Percentiles rank a stretch among this genome's conserved stretches.
Evolutionary conservation across 2,888 invertebrate genomes (phyloP).

Genomic region (Sycophila texana): DNA sequence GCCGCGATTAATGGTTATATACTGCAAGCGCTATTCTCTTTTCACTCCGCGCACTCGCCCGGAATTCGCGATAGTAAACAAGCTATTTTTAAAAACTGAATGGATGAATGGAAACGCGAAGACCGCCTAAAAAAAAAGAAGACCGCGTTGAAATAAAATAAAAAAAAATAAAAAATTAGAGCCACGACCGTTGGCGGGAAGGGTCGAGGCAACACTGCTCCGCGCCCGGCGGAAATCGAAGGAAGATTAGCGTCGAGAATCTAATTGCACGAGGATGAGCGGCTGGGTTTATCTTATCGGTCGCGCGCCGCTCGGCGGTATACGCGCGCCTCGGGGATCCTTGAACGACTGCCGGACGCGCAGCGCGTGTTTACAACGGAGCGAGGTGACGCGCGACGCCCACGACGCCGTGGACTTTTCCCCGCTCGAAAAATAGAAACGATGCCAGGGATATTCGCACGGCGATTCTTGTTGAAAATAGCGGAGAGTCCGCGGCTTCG

Average conservation of each 20-base stretch:
- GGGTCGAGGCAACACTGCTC: not conserved
- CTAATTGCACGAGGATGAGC: constrained; percentile 33
- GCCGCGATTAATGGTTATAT: too few relatives aligned
- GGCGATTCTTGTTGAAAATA: not conserved
- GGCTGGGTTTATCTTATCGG: constrained; percentile 1
- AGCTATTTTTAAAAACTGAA: too few relatives aligned
- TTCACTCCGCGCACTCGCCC: too few relatives aligned
- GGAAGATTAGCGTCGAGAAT: constrained; percentile 37
- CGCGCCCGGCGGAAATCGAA: constrained; percentile 12
- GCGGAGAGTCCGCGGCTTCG: not conserved
- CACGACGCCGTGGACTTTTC: constrained; percentile 1
- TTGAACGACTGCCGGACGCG: constrained; percentile 7
- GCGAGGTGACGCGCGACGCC: not conserved
- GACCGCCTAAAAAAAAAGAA: too few relatives aligned
- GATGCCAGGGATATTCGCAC: constrained; percentile 35
- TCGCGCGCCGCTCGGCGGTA: not conserved
- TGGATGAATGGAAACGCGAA: too few relatives aligned
- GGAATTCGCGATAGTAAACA: too few relatives aligned
- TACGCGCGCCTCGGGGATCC: not conserved
- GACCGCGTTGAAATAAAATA: not conserved
- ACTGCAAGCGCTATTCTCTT: too few relatives aligned
- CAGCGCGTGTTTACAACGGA: not conserved
- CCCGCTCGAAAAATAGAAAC: constrained; percentile 53
- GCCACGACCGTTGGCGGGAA: not conserved
- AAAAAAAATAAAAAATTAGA: not conserved